Percentiles rank a stretch among this genome's conserved stretches.
Conservation (phyloP, 2,888 invertebrate species). For the Pachycephus smyrnensis region DNA sequence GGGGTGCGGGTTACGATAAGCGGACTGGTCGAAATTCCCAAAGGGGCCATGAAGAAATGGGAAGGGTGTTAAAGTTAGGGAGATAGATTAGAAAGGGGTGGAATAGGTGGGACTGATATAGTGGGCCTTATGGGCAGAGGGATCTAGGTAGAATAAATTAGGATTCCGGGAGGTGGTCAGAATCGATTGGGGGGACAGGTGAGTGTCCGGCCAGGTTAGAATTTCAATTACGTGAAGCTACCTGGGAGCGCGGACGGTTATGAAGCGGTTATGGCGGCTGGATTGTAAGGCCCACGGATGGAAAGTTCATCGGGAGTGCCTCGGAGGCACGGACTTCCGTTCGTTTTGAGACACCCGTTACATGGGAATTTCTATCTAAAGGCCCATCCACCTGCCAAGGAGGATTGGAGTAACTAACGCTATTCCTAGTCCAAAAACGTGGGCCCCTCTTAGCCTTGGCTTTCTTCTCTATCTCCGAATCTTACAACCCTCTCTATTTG, state of each 20-base stretch:
- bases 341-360: neutral
- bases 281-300: neutral
- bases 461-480: neutral
- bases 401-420: constrained; percentile 43
- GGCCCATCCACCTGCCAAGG: constrained; percentile 50
- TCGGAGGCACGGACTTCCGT: neutral
- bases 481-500: neutral
- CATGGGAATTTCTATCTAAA: neutral
- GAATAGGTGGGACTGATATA: neutral
- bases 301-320: neutral
- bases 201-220: neutral
- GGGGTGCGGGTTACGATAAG: neutral
- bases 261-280: neutral
- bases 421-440: constrained; percentile 36
- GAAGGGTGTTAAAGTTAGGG: neutral
- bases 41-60: neutral
- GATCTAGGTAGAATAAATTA: neutral
- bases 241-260: neutral
- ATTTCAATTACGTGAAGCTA: neutral
- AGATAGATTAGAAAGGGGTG: neutral
- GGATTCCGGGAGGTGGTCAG: neutral
- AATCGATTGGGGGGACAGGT: neutral
- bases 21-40: neutral
- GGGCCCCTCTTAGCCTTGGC: neutral
- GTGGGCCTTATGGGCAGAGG: neutral